Evolutionary conservation across 1,140 invertebrate genomes (phyloP).

Genomic region (Zaprionus inermis): DNA sequence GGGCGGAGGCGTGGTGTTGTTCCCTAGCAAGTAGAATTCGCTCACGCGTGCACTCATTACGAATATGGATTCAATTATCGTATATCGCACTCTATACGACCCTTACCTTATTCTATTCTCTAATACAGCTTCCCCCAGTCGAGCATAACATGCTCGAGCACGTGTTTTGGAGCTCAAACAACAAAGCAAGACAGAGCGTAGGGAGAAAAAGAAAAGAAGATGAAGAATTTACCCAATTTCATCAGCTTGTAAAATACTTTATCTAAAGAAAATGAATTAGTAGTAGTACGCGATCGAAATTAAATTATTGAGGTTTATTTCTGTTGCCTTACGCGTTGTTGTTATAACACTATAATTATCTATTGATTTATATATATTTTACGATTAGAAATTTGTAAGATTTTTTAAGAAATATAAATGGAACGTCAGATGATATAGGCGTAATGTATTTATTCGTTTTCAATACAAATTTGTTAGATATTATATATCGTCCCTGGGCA

Average conservation of each 20-base stretch:
- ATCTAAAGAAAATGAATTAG: background rate
- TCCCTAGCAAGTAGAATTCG: slow-evolving; percentile 19
- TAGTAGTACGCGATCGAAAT: background rate
- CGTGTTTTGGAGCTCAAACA: background rate
- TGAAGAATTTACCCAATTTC: background rate
- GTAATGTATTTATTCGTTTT: background rate
- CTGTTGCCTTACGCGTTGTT: background rate
- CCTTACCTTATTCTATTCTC: background rate
- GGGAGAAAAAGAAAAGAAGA: too few relatives aligned
- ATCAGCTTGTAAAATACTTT: slow-evolving; percentile 3
- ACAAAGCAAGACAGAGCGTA: background rate
- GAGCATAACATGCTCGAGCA: too few relatives aligned
- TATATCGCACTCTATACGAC: slow-evolving; percentile 41
- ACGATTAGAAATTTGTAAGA: background rate
- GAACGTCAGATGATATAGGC: too few relatives aligned
- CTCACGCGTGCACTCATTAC: slow-evolving; percentile 68
- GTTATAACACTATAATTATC: background rate
- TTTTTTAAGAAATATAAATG: too few relatives aligned
- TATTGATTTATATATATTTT: background rate
- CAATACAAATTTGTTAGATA: too few relatives aligned
- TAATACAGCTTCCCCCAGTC: too few relatives aligned
- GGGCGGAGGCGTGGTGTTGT: background rate
- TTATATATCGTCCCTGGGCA: too few relatives aligned
- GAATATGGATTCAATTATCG: slow-evolving; percentile 73
- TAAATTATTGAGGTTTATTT: background rate